Conservation (phyloP, 2,888 invertebrate species). For the Yponomeuta cagnagella region DNA sequence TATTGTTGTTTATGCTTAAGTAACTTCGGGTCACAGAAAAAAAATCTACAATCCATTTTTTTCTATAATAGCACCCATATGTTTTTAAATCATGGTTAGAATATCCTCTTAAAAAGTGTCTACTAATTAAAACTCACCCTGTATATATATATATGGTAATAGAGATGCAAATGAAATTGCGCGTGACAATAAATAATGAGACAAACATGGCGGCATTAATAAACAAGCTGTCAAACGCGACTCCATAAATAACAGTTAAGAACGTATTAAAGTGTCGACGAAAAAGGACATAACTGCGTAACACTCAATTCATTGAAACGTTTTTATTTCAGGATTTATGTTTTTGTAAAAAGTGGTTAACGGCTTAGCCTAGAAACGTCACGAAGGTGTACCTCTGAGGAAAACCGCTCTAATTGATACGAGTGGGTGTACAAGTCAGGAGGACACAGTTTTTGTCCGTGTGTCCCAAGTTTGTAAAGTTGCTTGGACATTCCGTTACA, state of each 20-base stretch:
- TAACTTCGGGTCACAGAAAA: too few species aligned
- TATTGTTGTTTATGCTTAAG: too few species aligned
- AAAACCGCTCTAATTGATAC: background rate
- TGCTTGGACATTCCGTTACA: too few species aligned
- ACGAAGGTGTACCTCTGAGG: background rate
- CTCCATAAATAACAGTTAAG: background rate
- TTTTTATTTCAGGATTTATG: background rate
- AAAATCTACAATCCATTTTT: too few species aligned
- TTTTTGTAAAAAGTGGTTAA: background rate
- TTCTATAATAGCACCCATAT: too few species aligned
- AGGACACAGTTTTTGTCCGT: background rate
- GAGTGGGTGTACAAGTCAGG: background rate
- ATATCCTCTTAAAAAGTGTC: too few species aligned
- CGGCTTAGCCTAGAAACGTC: background rate
- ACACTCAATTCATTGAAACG: background rate
- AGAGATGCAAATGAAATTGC: conserved; percentile 5
- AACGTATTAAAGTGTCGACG: background rate
- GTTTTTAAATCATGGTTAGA: too few species aligned
- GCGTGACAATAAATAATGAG: conserved; percentile 3
- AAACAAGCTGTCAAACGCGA: background rate
- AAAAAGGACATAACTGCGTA: conserved; percentile 1
- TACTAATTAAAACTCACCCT: too few species aligned
- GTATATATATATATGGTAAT: background rate
- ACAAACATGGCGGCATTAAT: conserved; percentile 2
- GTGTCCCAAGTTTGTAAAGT: too few species aligned